A percentile compares a stretch with the other conserved stretches of the same genome.
Evolutionary conservation across 2,113 vertebrate species (phyloP).

Genomic region (Scortum barcoo): DNA sequence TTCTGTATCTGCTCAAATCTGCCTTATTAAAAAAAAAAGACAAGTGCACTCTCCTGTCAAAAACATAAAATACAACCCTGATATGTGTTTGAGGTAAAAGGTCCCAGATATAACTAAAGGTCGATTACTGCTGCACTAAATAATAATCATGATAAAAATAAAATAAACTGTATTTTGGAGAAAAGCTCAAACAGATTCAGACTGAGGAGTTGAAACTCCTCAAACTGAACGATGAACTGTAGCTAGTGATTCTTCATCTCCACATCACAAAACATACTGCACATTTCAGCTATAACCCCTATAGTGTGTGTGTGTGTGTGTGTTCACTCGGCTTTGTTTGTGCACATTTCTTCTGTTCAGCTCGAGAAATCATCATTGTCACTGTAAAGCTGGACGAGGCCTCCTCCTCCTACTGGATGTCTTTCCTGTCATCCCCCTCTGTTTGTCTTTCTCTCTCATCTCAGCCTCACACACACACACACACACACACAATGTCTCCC

Average conservation of each 20-base stretch:
- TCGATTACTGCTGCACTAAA: neutral
- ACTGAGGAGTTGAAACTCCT: no score
- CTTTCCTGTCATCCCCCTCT: conserved; percentile 21
- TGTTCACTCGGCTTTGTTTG: neutral
- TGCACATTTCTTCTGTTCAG: neutral
- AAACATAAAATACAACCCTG: neutral
- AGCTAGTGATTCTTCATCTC: neutral
- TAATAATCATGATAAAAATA: neutral
- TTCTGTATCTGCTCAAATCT: no score
- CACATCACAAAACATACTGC: neutral
- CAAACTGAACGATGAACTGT: neutral
- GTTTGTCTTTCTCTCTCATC: neutral
- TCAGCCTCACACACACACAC: neutral
- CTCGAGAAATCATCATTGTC: conserved; percentile 7
- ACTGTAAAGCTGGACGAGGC: conserved; percentile 18
- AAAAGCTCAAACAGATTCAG: neutral
- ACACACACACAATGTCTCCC: conserved; percentile 6
- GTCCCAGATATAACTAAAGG: no score
- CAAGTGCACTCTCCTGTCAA: neutral
- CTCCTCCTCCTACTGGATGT: conserved; percentile 31
- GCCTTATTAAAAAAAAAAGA: neutral
- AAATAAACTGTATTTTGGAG: neutral
- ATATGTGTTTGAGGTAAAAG: neutral
- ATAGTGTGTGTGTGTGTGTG: neutral
- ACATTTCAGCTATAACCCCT: neutral